Evolutionary conservation across 2,888 invertebrate genomes (phyloP).

Genomic region (Eristalis pertinax): DNA sequence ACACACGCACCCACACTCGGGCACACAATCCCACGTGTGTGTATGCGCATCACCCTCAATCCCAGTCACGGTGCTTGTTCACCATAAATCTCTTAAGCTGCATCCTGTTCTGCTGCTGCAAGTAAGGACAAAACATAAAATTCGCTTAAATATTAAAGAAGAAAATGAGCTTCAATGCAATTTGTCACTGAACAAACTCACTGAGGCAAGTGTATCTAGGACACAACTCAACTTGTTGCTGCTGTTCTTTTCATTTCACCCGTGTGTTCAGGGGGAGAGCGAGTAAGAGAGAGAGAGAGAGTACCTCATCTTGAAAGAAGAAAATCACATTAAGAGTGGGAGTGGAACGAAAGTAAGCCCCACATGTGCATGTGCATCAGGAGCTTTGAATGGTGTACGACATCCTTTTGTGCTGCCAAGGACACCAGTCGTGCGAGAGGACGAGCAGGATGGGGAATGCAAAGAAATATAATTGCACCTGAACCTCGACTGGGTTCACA

Average conservation of each 20-base stretch:
- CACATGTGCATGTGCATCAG: conserved; percentile 37
- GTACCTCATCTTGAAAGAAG: conserved; percentile 46
- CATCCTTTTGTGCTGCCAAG: conserved; percentile 59
- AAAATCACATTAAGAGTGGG: conserved; percentile 66
- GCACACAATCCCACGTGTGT: background rate
- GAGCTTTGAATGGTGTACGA: conserved; percentile 17
- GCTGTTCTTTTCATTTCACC: conserved; percentile 31
- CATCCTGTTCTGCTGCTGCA: background rate
- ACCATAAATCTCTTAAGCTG: conserved; percentile 48
- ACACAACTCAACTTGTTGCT: conserved; percentile 59
- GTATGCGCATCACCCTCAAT: background rate
- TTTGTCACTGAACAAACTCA: conserved; percentile 65
- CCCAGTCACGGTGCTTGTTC: conserved; percentile 22
- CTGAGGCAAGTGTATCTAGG: conserved; percentile 36
- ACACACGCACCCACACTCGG: too few species aligned
- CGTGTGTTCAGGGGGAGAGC: background rate
- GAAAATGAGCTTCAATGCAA: conserved; percentile 67
- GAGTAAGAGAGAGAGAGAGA: background rate
- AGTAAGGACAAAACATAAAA: conserved; percentile 17
- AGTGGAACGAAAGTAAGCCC: conserved; percentile 18
- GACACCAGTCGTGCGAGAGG: conserved; percentile 44
- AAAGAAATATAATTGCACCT: conserved; percentile 64
- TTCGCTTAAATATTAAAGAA: conserved; percentile 64
- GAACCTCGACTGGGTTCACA: conserved; percentile 18
- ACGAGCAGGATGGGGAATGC: background rate